Conservation (phyloP, 2,113 vertebrate species). For the Heteronetta atricapilla region DNA sequence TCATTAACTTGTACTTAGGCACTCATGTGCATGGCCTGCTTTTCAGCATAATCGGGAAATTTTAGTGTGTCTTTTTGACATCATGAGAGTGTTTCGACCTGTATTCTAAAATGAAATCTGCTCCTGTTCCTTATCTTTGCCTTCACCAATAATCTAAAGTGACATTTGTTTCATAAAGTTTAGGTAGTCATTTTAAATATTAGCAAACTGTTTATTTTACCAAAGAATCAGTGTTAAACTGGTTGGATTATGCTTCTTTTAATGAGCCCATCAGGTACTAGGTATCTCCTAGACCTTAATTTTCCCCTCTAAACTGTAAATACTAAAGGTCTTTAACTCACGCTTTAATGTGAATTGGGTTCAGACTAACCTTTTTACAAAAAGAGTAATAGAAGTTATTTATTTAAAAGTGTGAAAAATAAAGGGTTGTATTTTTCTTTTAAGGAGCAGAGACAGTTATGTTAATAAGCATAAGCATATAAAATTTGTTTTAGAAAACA, state of each 20-base stretch:
- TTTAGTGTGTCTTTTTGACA: neutral
- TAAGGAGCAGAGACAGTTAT: neutral
- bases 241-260: neutral
- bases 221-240: neutral
- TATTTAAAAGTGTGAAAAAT: neutral
- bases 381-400: neutral
- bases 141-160: neutral
- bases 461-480: slow-evolving; percentile 12
- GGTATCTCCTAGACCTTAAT: neutral
- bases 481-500: neutral
- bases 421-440: neutral
- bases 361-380: neutral
- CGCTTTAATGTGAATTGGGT: neutral
- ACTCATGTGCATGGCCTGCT: neutral
- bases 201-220: neutral
- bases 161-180: neutral
- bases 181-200: neutral
- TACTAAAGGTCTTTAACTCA: neutral
- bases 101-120: neutral
- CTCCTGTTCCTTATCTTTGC: neutral
- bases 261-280: neutral
- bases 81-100: neutral
- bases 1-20: neutral
- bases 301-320: neutral
- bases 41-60: neutral